A percentile compares a stretch with the other conserved stretches of the same genome.
phyloP scores from a whole-genome alignment of 2,113 vertebrate species.

The Mustela lutreola region DNA sequence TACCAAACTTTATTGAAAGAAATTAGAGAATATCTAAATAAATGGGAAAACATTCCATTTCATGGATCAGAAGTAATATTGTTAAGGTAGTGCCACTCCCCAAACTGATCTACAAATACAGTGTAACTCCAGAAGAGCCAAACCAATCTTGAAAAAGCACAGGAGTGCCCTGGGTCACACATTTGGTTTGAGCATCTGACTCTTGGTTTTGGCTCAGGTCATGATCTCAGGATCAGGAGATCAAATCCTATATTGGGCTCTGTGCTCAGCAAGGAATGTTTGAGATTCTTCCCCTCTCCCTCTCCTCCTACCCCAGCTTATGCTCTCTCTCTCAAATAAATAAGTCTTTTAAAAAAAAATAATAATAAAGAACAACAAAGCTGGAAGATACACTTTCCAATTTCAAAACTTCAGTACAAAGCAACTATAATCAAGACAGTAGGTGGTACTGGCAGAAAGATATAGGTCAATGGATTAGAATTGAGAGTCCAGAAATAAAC shows the following conservation, averaged over 20 bases:
- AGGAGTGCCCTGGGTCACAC: not conserved
- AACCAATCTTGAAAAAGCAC: not conserved
- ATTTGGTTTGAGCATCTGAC: not conserved
- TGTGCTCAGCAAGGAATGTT: not conserved
- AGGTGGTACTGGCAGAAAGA: not conserved
- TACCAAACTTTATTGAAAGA: not conserved
- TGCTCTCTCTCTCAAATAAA: not conserved
- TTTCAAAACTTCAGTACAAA: not conserved
- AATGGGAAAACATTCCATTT: not conserved
- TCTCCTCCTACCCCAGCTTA: not conserved
- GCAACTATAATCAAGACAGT: not conserved
- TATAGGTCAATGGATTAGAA: not conserved
- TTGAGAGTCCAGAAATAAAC: not conserved
- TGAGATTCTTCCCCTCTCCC: not conserved
- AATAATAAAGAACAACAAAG: not conserved
- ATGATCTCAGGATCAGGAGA: not conserved
- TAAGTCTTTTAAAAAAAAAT: not conserved
- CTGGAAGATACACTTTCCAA: not conserved
- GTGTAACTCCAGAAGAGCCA: not conserved
- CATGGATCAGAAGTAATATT: not conserved
- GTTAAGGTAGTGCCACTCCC: not conserved
- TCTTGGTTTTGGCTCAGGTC: not conserved
- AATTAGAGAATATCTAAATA: not conserved
- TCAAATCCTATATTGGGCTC: not conserved
- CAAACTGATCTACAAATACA: not conserved